A percentile compares a stretch with the other conserved stretches of the same genome.
Evolutionary conservation across 2,113 vertebrate species (phyloP).

Genomic region (Daboia siamensis): DNA sequence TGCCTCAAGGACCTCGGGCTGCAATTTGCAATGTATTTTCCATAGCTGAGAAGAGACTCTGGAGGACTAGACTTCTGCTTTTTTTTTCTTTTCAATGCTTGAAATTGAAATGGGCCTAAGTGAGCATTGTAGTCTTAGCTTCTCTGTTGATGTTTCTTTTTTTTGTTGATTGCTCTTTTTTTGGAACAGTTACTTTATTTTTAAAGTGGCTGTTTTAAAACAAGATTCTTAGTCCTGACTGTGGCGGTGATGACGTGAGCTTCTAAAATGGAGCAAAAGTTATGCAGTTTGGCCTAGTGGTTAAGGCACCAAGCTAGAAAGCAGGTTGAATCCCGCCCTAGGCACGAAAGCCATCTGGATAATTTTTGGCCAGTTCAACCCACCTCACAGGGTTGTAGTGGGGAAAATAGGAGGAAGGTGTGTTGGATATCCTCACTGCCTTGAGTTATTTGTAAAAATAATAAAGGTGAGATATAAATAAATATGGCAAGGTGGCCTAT

Average conservation of each 20-base stretch:
- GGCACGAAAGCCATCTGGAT: background rate
- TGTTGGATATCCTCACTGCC: background rate
- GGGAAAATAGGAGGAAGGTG: background rate
- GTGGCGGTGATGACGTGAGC: background rate
- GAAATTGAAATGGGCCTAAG: background rate
- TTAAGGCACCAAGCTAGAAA: background rate
- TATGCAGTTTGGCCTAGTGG: background rate
- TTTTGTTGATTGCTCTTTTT: background rate
- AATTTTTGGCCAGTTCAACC: background rate
- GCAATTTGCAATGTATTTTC: background rate
- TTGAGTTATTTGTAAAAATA: background rate
- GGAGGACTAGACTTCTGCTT: accelerated
- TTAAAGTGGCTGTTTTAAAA: background rate
- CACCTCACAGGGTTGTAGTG: background rate
- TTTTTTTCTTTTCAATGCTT: background rate
- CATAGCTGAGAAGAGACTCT: background rate
- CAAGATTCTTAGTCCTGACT: background rate
- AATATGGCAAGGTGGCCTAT: background rate
- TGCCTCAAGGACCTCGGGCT: slow-evolving; percentile 17
- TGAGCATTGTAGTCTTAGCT: background rate
- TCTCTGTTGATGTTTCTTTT: background rate
- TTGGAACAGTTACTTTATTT: background rate
- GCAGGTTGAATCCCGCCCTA: background rate
- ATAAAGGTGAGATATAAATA: background rate
- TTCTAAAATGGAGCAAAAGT: background rate